A percentile compares a stretch with the other conserved stretches of the same genome.
phyloP scores from a whole-genome alignment of 2,888 invertebrate genomes.

The Nesidiocoris tenuis region DNA sequence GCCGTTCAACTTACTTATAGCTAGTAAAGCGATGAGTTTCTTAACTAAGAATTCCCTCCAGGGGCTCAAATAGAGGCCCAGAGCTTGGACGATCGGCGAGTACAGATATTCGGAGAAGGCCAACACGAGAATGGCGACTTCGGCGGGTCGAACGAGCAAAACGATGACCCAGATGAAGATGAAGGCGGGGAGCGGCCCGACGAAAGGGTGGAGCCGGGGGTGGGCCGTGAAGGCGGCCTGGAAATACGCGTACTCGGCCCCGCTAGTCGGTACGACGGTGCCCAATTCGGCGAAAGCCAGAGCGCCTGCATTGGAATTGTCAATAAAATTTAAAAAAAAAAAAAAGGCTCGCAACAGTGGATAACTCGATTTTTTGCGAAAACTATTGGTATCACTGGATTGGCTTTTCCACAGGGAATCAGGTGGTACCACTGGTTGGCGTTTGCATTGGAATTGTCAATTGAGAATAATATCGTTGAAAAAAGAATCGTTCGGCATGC shows the following conservation, averaged over 20 bases:
- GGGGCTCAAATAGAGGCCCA: constrained; percentile 54
- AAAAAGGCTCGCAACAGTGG: not conserved
- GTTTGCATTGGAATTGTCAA: no score
- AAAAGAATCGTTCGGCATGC: no score
- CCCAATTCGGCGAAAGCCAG: constrained; percentile 79
- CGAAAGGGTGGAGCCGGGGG: constrained; percentile 61
- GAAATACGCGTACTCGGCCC: constrained; percentile 79
- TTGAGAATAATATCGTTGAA: no score
- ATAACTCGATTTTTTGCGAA: no score
- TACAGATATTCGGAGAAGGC: constrained; percentile 75
- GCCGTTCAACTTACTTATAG: constrained; percentile 67
- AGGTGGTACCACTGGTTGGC: no score
- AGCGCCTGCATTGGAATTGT: no score
- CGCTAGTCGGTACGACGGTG: constrained; percentile 73
- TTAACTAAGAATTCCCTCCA: constrained; percentile 58
- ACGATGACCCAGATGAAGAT: constrained; percentile 77
- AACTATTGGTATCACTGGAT: not conserved
- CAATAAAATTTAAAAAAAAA: no score
- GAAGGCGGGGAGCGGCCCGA: constrained; percentile 73
- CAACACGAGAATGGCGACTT: constrained; percentile 73
- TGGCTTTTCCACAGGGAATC: no score
- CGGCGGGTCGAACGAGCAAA: constrained; percentile 71
- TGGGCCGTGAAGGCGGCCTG: constrained; percentile 70
- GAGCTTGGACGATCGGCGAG: constrained; percentile 62
- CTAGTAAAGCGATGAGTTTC: constrained; percentile 64